Conservation (phyloP, 2,797 vertebrate genomes). For the Acipenser ruthenus region DNA sequence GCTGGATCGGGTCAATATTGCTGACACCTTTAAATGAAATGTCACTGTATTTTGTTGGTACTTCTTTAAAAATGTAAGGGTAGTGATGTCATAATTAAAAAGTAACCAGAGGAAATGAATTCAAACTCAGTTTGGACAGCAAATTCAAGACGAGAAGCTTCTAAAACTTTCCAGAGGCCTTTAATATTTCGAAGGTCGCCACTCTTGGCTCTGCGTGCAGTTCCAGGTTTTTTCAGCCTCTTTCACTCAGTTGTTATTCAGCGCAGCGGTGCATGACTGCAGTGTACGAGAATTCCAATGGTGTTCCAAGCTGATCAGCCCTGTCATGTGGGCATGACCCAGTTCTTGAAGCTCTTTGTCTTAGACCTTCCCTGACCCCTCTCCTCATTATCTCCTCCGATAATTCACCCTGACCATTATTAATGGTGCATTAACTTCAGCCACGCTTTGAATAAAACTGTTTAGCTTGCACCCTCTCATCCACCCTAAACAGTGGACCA, state of each 20-base stretch:
- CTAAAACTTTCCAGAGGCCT: too few relatives aligned
- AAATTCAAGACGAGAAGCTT: too few relatives aligned
- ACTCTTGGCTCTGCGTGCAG: too few relatives aligned
- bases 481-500: conserved; percentile 40
- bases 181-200: too few relatives aligned
- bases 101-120: too few relatives aligned
- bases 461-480: conserved; percentile 39
- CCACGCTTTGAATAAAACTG: conserved; percentile 46
- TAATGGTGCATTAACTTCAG: conserved; percentile 59
- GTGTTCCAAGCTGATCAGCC: conserved; percentile 38
- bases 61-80: too few relatives aligned
- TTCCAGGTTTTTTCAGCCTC: too few relatives aligned
- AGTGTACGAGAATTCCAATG: conserved; percentile 42
- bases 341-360: conserved; percentile 54
- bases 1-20: too few relatives aligned
- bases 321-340: conserved; percentile 60
- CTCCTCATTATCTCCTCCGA: conserved; percentile 37
- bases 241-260: conserved; percentile 27
- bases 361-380: conserved; percentile 38
- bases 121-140: too few relatives aligned
- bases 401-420: conserved; percentile 52
- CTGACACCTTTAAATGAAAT: too few relatives aligned
- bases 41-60: too few relatives aligned
- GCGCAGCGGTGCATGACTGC: conserved; percentile 43
- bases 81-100: too few relatives aligned